These are phyloP conservation scores for Halichoeres trimaculatus DNA, from an alignment of 2,113 vertebrate species.

Conservation along the genomic window DNA sequence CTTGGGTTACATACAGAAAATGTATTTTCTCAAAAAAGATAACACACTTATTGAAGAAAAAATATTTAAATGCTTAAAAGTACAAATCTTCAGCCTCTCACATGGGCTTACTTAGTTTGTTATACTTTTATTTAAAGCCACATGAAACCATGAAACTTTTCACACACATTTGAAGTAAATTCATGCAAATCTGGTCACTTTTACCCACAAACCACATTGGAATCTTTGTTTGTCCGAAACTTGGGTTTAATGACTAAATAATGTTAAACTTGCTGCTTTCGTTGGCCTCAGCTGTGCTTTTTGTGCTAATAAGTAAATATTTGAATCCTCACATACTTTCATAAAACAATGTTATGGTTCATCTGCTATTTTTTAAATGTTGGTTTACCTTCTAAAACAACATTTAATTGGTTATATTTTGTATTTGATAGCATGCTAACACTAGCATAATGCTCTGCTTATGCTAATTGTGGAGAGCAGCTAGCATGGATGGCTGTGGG, in stretches of 20 bases:
- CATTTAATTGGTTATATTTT: neutral
- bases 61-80: constrained; percentile 12
- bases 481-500: too few species aligned
- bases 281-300: neutral
- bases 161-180: neutral
- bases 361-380: too few species aligned
- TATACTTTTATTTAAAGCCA: neutral
- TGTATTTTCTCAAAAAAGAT: constrained; percentile 14
- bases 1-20: constrained; percentile 34
- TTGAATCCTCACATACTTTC: neutral
- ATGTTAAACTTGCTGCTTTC: neutral
- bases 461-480: too few species aligned
- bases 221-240: neutral
- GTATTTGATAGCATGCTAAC: neutral
- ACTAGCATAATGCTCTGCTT: neutral
- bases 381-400: too few species aligned
- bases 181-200: too few species aligned
- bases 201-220: neutral
- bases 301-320: neutral
- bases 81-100: constrained; percentile 21
- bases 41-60: too few species aligned
- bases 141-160: neutral
- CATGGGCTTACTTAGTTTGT: constrained; percentile 5
- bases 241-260: neutral
- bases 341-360: too few species aligned